Percentiles rank a stretch among this genome's conserved stretches.
phyloP scores from a whole-genome alignment of 1,140 invertebrate genomes.

The Drosophila watanabei region DNA sequence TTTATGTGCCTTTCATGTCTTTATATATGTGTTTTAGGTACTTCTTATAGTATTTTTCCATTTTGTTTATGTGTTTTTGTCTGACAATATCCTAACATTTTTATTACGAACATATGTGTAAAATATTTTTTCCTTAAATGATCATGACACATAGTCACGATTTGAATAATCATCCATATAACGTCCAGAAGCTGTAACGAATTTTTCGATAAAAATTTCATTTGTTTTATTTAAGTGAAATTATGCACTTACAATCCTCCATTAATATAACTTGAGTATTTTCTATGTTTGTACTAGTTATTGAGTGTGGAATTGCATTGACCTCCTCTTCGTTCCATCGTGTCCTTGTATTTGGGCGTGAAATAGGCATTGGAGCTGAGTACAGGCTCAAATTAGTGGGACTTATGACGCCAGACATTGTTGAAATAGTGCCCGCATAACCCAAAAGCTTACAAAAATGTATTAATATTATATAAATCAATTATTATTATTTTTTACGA shows the following conservation, averaged over 20 bases:
- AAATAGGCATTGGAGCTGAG: slow-evolving; percentile 91
- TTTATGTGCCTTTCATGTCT: slow-evolving; percentile 1
- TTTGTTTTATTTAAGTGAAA: neutral
- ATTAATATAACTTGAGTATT: slow-evolving; percentile 90
- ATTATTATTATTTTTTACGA: neutral
- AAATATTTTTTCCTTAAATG: slow-evolving; percentile 9
- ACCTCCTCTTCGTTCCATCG: slow-evolving; percentile 98
- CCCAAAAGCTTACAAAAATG: slow-evolving; percentile 91
- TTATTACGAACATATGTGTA: slow-evolving; percentile 5
- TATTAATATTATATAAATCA: neutral
- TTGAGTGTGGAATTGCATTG: slow-evolving; percentile 94
- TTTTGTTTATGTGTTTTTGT: slow-evolving; percentile 8
- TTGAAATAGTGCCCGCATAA: slow-evolving; percentile 92
- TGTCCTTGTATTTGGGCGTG: slow-evolving; percentile 87
- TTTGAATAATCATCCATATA: slow-evolving; percentile 79
- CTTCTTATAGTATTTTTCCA: slow-evolving; percentile 8
- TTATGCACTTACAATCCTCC: slow-evolving; percentile 88
- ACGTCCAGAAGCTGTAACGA: slow-evolving; percentile 59
- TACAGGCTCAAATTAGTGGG: slow-evolving; percentile 96
- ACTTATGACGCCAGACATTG: slow-evolving; percentile 94
- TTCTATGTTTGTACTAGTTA: slow-evolving; percentile 88
- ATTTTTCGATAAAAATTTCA: neutral
- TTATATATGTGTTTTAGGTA: slow-evolving; percentile 15
- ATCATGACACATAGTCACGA: slow-evolving; percentile 80
- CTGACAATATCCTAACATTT: slow-evolving; percentile 29